These are phyloP conservation scores for Leucoma salicis DNA, from an alignment of 2,888 invertebrate species.

Conservation along the genomic window DNA sequence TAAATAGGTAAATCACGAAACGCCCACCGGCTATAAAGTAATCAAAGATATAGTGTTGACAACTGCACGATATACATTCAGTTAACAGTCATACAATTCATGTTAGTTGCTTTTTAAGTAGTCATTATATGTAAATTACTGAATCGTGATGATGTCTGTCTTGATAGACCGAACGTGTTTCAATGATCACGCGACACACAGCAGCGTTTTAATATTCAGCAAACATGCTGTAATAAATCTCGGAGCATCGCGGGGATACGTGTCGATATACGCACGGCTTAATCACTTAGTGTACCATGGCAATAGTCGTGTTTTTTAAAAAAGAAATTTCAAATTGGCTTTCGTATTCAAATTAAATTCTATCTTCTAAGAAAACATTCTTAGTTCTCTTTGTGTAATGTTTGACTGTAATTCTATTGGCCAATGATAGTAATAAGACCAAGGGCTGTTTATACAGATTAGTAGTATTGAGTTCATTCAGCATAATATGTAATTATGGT, in stretches of 20 bases:
- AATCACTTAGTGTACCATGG: conserved; percentile 10
- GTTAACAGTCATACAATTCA: conserved; percentile 55
- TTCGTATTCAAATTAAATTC: too few relatives aligned
- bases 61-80: conserved; percentile 55
- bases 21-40: conserved; percentile 47
- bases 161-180: conserved; percentile 58
- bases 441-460: too few relatives aligned
- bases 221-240: conserved; percentile 24
- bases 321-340: too few relatives aligned
- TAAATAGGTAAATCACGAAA: conserved; percentile 41
- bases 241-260: conserved; percentile 17
- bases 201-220: conserved; percentile 19
- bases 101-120: conserved; percentile 66
- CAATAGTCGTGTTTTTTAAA: too few relatives aligned
- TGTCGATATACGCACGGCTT: conserved; percentile 13
- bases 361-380: too few relatives aligned
- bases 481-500: too few relatives aligned
- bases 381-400: too few relatives aligned
- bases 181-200: conserved; percentile 28
- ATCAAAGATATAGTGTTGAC: conserved; percentile 64
- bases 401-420: too few relatives aligned
- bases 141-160: conserved; percentile 59
- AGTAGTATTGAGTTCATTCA: too few relatives aligned
- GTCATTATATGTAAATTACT: conserved; percentile 72
- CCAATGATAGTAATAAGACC: too few relatives aligned